Evolutionary conservation across 2,113 vertebrate species (phyloP), one percentile per base, ranked within the genome.

Genomic region (Rhodinocichla rosea): DNA sequence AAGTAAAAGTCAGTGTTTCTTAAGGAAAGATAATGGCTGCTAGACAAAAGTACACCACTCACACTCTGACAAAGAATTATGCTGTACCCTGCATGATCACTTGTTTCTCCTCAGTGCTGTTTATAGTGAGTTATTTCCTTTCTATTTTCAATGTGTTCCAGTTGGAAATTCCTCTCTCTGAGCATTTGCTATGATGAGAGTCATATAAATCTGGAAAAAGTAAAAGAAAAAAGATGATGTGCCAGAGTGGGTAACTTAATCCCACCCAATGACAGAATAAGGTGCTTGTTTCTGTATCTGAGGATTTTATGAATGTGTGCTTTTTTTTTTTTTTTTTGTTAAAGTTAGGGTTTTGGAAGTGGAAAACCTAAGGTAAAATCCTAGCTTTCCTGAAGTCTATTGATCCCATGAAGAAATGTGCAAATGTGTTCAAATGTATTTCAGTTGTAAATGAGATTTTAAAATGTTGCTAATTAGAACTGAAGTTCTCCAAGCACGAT

Each of bases 41-140:
- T 75, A 81, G 64, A 95, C 64, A 85, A 60, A 90, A 86, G 47
- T 86, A 65, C 44, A 59, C 30, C 39, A 16, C 70, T 94, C 55
- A 16, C 19, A 18, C 63, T 67, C 88, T 81, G 79, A 69, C 68
- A 95, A 90, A 92, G 75, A 3, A 70, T 50, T 23, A 18, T 24
- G 18, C 71, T 80, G 35, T 67, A 40, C 35, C 18, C 60, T 77
- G 56, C 44, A 16, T 47, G 39, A 81, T 95, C 90, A 67, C 76
- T 96, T 90, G 75, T 82, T 77, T 92, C 91, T 90, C 67, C 45
- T 56, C 74, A 35, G 49, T 86, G 64, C 87, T 91, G 88, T 91
- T 95, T 89, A 95, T 94, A 60, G 91, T 39, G 26, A 67, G 84
- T 79, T 95, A 91, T 95, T 97, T 96, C 94, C 87, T 94, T 91